Evolutionary conservation across 2,888 invertebrate genomes (phyloP), one percentile per base, ranked within the genome.

Genomic region (Eristalis intricaria): DNA sequence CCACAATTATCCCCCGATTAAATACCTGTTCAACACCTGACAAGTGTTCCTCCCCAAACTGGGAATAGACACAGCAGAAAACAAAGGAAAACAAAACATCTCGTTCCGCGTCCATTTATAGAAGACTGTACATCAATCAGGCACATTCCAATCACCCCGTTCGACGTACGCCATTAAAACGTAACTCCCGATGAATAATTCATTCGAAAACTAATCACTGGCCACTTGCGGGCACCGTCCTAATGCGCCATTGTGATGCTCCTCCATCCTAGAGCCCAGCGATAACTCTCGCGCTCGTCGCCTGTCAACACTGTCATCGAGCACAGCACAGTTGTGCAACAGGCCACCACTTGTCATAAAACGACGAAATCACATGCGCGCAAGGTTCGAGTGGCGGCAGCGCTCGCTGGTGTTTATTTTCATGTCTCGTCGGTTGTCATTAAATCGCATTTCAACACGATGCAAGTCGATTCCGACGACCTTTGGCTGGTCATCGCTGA

Each of bases 171-270:
- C 68, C 43, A 50, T 74, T 79, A 50, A 69, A 68, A 75, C 29
- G 56, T 69, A 60, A 74, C 35, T 64, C 50, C 56, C 60, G 38
- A 71, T 84, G 79, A 79, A 84, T 79, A 38, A 84, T 79, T 84
- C 79, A 84, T 84, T 61, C 11, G 58, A 70, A 70, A 60, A 79
- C 68, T 69, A 68, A 73, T 73, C 73, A 65, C 78, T 64, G 58
- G 58, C 78, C 73, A 74, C 3, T 69, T 63, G 68, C 74, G 69
- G 19, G 19, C 50, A 64, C 66, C 29, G 32, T 15, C 65, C 71
- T 63, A 68, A 83, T 71, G 43, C 71, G 77, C 77, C 60, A 61
- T 70, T 83, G 61, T 68, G 83, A 83, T 78, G 83, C 83, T 68
- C 63, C 68, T 73, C 66, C 68, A 56, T 73, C 68, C 50, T 19